Evolutionary conservation across 2,113 vertebrate species (phyloP).

Genomic region (Grus americana): DNA sequence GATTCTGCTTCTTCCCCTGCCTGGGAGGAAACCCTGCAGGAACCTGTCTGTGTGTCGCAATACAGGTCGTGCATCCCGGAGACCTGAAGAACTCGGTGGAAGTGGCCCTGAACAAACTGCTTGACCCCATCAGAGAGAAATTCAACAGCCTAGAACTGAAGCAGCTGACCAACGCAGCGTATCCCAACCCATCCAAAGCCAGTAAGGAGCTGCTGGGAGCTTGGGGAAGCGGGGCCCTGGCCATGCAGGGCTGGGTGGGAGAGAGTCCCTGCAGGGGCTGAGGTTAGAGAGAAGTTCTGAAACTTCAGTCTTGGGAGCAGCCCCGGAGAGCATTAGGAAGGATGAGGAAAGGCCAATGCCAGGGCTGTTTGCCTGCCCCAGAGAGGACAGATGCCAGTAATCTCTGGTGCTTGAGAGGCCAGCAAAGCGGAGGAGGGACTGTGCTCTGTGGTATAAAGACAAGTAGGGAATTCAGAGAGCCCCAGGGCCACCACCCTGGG

Average conservation of each 20-base stretch:
- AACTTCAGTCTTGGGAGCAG: background rate
- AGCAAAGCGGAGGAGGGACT: background rate
- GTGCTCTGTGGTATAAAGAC: background rate
- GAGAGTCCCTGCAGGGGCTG: background rate
- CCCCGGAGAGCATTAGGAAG: background rate
- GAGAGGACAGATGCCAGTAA: background rate
- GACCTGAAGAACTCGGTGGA: constrained; percentile 96
- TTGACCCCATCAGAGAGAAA: constrained; percentile 95
- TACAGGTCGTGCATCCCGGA: constrained; percentile 89
- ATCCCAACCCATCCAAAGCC: constrained; percentile 85
- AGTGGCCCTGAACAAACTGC: constrained; percentile 86
- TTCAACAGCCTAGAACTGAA: constrained; percentile 87
- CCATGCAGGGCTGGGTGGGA: background rate
- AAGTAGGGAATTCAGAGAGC: background rate
- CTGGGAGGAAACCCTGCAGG: background rate
- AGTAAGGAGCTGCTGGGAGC: constrained; percentile 78
- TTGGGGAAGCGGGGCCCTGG: rapidly evolving
- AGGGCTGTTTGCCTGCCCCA: background rate
- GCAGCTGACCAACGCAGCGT: constrained; percentile 84
- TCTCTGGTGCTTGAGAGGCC: background rate
- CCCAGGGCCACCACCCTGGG: background rate
- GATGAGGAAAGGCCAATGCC: background rate
- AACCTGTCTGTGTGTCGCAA: background rate
- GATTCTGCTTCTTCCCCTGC: background rate
- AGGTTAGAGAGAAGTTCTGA: background rate